phyloP scores from a whole-genome alignment of 2,888 invertebrate species.

The Epistrophe eligans region DNA sequence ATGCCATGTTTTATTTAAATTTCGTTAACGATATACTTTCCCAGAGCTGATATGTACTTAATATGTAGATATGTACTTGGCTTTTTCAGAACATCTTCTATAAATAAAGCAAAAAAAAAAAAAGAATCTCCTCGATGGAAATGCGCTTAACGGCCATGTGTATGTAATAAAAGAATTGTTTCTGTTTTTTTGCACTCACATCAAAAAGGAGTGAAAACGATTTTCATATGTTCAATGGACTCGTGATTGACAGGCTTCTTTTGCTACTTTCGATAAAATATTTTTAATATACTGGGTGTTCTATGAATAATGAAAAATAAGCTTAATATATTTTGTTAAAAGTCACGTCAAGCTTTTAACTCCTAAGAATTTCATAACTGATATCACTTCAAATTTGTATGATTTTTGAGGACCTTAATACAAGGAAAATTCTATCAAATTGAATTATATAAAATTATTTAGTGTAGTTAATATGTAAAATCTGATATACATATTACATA shows the following conservation, averaged over 20 bases:
- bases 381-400: too few relatives aligned
- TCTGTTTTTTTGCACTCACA: neutral
- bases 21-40: neutral
- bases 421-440: too few relatives aligned
- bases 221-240: constrained; percentile 42
- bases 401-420: too few relatives aligned
- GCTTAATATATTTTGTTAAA: too few relatives aligned
- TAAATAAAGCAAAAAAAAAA: neutral
- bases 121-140: neutral
- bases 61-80: neutral
- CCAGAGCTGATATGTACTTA: neutral
- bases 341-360: neutral
- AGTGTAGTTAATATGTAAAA: too few relatives aligned
- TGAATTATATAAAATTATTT: too few relatives aligned
- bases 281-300: neutral
- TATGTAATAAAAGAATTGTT: neutral
- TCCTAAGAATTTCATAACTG: too few relatives aligned
- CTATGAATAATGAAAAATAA: neutral
- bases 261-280: neutral
- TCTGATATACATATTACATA: too few relatives aligned
- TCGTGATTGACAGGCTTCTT: constrained; percentile 62
- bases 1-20: constrained; percentile 13
- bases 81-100: neutral
- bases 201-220: constrained; percentile 3
- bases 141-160: constrained; percentile 3